phyloP scores from a whole-genome alignment of 2,113 vertebrate species.

The Malurus elegans region DNA sequence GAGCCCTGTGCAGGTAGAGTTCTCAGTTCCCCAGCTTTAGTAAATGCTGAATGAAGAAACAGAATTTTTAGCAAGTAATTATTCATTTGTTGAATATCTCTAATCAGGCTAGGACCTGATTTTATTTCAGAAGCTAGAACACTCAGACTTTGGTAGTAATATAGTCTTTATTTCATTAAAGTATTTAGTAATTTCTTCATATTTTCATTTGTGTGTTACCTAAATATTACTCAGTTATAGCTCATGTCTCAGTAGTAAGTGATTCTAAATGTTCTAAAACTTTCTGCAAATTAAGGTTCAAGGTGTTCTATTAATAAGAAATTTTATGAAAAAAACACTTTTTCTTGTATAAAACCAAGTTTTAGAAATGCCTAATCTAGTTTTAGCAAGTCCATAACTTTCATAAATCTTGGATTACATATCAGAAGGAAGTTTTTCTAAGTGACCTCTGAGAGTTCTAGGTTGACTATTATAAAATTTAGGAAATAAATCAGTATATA shows the following conservation, averaged over 20 bases:
- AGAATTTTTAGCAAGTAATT: not conserved
- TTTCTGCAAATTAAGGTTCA: not conserved
- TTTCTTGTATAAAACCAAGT: not conserved
- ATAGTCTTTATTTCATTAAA: not conserved
- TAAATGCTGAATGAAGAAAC: not conserved
- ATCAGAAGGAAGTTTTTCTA: not conserved
- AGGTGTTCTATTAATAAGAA: not conserved
- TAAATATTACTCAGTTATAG: not conserved
- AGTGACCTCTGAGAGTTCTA: not conserved
- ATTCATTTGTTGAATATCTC: not conserved
- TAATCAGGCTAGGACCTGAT: not conserved
- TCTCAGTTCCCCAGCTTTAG: not conserved
- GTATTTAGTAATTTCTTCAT: not conserved
- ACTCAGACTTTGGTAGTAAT: not conserved
- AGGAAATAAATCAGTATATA: not conserved
- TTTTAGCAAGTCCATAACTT: not conserved
- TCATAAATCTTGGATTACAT: not conserved
- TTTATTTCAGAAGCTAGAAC: not conserved
- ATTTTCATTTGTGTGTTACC: not conserved
- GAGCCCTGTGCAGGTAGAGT: not conserved
- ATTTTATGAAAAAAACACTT: not conserved
- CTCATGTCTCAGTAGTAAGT: not conserved
- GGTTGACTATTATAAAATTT: not conserved
- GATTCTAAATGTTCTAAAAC: not conserved
- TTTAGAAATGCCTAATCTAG: not conserved